Percentiles rank a stretch among this genome's conserved stretches.
These are phyloP conservation scores for Poecilia velifera DNA, from an alignment of 2,797 vertebrate genomes.

Conservation along the genomic window DNA sequence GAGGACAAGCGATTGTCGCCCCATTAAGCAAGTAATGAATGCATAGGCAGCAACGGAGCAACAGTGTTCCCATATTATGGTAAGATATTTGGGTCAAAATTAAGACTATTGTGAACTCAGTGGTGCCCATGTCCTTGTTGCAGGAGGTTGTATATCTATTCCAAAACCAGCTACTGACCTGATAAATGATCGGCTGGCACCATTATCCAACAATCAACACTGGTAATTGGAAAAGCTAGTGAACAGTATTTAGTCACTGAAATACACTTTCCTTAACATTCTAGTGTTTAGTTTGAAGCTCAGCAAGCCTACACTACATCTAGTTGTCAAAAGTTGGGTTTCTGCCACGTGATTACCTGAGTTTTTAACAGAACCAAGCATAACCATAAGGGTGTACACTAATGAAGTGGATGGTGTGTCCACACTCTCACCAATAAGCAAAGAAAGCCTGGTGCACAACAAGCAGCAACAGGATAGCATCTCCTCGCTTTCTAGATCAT, in stretches of 20 bases:
- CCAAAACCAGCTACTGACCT: not conserved
- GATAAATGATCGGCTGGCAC: too few relatives aligned
- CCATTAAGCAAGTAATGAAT: too few relatives aligned
- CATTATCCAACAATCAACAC: not conserved
- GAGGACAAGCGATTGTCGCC: too few relatives aligned
- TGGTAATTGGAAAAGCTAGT: not conserved
- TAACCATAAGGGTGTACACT: not conserved
- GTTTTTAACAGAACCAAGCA: not conserved
- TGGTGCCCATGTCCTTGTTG: not conserved
- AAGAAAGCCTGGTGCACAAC: not conserved
- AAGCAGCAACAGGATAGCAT: conserved; percentile 44
- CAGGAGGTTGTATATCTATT: not conserved
- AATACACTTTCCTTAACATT: not conserved
- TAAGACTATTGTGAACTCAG: not conserved
- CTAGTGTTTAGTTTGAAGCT: not conserved
- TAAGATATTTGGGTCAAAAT: not conserved
- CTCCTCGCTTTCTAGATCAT: conserved; percentile 16
- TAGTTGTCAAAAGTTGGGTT: not conserved
- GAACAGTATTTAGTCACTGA: not conserved
- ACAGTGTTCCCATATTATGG: not conserved
- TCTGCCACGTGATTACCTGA: not conserved
- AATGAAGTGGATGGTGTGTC: not conserved
- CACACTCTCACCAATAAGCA: conserved; percentile 42
- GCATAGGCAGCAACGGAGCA: too few relatives aligned
- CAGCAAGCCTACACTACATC: not conserved